Base-by-base conservation (phyloP, 2,888 invertebrate species). In the Eristalis tenax region DNA sequence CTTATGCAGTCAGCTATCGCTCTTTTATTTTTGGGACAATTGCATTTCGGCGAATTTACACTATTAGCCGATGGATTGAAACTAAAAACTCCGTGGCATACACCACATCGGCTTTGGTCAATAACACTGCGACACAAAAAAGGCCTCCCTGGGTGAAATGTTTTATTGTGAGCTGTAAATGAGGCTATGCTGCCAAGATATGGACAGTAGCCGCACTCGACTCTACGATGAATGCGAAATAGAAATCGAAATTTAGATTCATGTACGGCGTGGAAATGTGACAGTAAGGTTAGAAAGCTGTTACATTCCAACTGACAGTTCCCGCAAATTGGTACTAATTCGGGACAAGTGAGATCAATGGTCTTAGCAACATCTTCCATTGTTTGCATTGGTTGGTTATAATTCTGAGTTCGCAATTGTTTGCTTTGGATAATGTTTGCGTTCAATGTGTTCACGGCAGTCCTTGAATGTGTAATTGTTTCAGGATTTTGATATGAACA, bases 1-100 rank as follows among this genome's bases (percentile, higher is more conserved):
- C 74, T 65, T 1, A 86, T n/a, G 38, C 85, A 86, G 23, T 86
- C 85, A 10, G 59, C 50, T 15, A 81, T 59, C 1, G 28, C 4
- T 5, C 82, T 77, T 61, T 74, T 26, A 1, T 18, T 26, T 2
- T 4, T 65, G 13, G 85, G 85, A 64, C 85, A 86, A 10, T 38
- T 56, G 8, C 85, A 86, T 13, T 3, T 4, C 8, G n/a, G 43
- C 4, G n/a, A 3, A 13, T 15, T 8, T 13, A 18, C 1, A 11
- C 15, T 28, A 4, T 59, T 35, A 1, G 26, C 11, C 1, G 18
- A 38, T 0, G 50, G n/a, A 6, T 18, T 50, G 18, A 18, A 18
- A 2, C 18, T 77, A 38, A 85, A 75, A 63, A 59, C n/a, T n/a
- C 40, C 71, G n/a, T 80, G 4, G 18, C 85, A 85, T 11, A 59